Percentiles rank a stretch among this genome's conserved stretches.
phyloP scores from a whole-genome alignment of 2,797 vertebrate genomes.

The Epinephelus malabaricus region DNA sequence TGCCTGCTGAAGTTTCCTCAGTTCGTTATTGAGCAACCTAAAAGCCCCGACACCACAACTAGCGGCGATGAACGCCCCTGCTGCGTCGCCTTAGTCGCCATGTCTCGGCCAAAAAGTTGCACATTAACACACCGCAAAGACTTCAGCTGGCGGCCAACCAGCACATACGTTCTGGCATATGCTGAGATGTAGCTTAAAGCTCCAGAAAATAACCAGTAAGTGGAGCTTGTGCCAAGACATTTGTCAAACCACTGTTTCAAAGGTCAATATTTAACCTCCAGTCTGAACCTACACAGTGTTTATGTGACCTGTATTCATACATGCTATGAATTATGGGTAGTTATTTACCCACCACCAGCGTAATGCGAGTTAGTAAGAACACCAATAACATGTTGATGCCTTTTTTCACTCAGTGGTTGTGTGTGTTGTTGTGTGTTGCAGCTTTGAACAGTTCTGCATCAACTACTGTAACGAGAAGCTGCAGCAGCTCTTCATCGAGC shows the following conservation, averaged over 20 bases:
- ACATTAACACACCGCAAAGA: too few relatives aligned
- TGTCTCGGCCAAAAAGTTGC: too few relatives aligned
- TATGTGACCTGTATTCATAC: background rate
- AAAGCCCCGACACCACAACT: too few relatives aligned
- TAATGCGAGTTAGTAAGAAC: background rate
- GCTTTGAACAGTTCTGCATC: conserved; percentile 99
- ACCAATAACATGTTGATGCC: background rate
- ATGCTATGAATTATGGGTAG: background rate
- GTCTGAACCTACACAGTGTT: background rate
- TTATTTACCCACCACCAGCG: background rate
- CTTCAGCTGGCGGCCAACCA: too few relatives aligned
- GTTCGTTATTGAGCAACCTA: background rate
- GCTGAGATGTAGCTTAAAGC: background rate
- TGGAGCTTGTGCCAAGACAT: background rate
- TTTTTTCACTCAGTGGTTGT: background rate
- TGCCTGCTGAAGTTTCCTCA: background rate
- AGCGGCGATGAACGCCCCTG: too few relatives aligned
- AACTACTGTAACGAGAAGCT: conserved; percentile 99
- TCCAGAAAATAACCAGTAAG: background rate
- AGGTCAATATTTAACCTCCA: background rate
- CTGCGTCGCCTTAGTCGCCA: too few relatives aligned
- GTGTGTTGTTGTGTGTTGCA: conserved; percentile 66
- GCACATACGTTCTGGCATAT: too few relatives aligned
- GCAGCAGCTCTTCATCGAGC: conserved; percentile 98
- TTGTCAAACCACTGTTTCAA: background rate